These are phyloP conservation scores for Furnarius figulus DNA, from an alignment of 2,113 vertebrate genomes.

Conservation along the genomic window DNA sequence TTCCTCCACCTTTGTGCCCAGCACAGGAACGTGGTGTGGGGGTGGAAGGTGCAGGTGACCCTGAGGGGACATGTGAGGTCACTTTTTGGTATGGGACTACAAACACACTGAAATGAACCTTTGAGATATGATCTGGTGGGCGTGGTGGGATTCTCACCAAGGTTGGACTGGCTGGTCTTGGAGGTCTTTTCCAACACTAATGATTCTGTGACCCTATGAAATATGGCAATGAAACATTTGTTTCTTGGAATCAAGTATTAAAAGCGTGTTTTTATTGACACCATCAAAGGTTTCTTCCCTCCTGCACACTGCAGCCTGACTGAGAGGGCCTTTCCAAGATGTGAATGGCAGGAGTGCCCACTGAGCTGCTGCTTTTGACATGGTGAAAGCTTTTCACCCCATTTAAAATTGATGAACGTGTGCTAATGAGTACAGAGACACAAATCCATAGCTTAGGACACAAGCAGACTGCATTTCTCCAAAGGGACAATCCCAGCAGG, in stretches of 20 bases:
- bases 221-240: not conserved
- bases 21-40: not conserved
- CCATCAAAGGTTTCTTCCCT: not conserved
- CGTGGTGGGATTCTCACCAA: not conserved
- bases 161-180: not conserved
- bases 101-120: not conserved
- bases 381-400: not conserved
- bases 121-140: not conserved
- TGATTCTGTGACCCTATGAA: not conserved
- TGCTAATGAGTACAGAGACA: not conserved
- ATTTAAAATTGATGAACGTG: not conserved
- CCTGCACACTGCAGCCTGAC: not conserved
- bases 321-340: not conserved
- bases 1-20: not conserved
- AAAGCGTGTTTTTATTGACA: not conserved
- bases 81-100: not conserved
- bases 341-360: rapidly evolving
- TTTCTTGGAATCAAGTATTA: not conserved
- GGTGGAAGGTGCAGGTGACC: not conserved
- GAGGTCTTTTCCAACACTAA: not conserved
- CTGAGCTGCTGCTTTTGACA: not conserved
- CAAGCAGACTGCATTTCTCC: not conserved
- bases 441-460: not conserved
- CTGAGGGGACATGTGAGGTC: not conserved
- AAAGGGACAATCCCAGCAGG: not conserved